phyloP scores from a whole-genome alignment of 2,797 vertebrate genomes.

The Capromys pilorides region DNA sequence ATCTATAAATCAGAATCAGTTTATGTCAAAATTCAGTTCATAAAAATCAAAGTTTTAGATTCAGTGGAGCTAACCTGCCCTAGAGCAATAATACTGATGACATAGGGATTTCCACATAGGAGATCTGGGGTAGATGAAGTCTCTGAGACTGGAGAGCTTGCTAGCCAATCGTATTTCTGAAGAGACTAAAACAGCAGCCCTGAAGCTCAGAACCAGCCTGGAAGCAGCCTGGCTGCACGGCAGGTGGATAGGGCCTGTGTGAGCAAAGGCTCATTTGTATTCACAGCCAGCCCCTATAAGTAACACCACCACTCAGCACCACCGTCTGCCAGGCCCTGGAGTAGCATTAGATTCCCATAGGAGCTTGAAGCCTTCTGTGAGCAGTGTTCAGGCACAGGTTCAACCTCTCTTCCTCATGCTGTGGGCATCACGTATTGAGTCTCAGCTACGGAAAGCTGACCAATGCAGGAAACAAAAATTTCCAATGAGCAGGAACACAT shows the following conservation, averaged over 20 bases:
- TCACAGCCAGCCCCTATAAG: not conserved
- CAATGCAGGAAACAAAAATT: not conserved
- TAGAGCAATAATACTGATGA: not conserved
- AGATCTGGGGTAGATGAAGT: not conserved
- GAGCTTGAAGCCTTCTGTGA: not conserved
- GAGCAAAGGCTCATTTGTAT: not conserved
- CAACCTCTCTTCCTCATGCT: not conserved
- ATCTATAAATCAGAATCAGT: not conserved
- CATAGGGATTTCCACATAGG: not conserved
- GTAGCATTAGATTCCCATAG: not conserved
- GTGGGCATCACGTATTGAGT: not conserved
- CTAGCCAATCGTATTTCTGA: not conserved
- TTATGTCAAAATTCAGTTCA: not conserved
- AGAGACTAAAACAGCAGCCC: not conserved
- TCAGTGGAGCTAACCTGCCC: not conserved
- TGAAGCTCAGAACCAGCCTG: not conserved
- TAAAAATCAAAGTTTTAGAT: not conserved
- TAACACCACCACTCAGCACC: not conserved
- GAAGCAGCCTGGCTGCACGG: not conserved
- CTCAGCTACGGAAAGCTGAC: not conserved
- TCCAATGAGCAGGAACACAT: not conserved
- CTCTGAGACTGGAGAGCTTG: not conserved
- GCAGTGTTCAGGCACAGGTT: not conserved
- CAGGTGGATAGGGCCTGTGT: not conserved
- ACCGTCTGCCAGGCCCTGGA: not conserved